Conservation (phyloP, 1,140 invertebrate species). For the Brachionus rubens region DNA sequence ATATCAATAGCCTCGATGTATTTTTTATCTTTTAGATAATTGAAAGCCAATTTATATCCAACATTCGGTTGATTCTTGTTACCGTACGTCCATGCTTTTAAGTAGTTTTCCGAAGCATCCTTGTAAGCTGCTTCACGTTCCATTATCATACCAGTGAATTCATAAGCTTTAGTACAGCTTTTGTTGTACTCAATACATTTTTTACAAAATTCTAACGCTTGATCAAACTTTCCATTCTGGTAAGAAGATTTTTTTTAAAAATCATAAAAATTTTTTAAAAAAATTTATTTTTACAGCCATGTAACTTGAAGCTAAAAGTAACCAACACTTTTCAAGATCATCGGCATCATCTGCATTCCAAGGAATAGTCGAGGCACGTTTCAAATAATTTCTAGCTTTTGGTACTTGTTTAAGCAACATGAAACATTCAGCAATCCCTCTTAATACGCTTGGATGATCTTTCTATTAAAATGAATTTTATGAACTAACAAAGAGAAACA, state of each 20-base stretch:
- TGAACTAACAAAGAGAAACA: not conserved
- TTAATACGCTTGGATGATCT: slow-evolving; percentile 76
- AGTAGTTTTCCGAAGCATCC: slow-evolving; percentile 78
- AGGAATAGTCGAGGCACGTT: slow-evolving; percentile 75
- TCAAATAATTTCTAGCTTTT: slow-evolving; percentile 83
- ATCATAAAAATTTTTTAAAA: not conserved
- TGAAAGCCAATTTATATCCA: slow-evolving; percentile 84
- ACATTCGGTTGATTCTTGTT: slow-evolving; percentile 69
- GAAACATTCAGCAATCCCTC: slow-evolving; percentile 80
- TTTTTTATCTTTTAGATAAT: slow-evolving; percentile 82
- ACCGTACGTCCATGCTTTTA: slow-evolving; percentile 76
- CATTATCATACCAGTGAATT: slow-evolving; percentile 77
- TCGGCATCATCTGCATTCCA: slow-evolving; percentile 85
- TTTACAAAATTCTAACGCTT: slow-evolving; percentile 76
- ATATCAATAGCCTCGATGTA: slow-evolving; percentile 82
- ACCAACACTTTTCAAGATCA: slow-evolving; percentile 88
- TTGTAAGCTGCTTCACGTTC: slow-evolving; percentile 88
- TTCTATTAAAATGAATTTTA: slow-evolving; percentile 50
- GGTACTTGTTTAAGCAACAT: slow-evolving; percentile 83
- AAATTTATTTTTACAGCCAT: slow-evolving; percentile 66
- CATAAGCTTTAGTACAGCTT: slow-evolving; percentile 78
- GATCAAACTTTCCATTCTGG: slow-evolving; percentile 74
- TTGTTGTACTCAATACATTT: slow-evolving; percentile 81
- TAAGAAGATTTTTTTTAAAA: slow-evolving; percentile 47
- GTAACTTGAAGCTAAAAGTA: slow-evolving; percentile 85